Evolutionary conservation across 2,888 invertebrate species (phyloP), one percentile per base, ranked within the genome.

Genomic region (Hyalella azteca): DNA sequence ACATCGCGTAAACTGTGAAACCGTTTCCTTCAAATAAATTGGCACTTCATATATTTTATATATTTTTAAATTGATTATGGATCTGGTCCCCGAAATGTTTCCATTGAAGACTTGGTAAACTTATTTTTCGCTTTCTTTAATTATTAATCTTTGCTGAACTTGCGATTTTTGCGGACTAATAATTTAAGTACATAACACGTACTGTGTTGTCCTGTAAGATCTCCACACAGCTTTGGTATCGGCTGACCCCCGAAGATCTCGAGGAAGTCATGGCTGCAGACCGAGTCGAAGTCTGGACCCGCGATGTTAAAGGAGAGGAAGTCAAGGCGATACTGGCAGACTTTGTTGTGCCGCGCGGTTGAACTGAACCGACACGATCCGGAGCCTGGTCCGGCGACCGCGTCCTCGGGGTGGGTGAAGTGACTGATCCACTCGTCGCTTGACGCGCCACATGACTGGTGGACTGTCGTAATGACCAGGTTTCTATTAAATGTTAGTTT

Each of bases 131-230:
- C n/a, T n/a, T n/a, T n/a, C n/a, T n/a, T n/a, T n/a, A n/a, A n/a
- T n/a, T n/a, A n/a, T n/a, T n/a, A n/a, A n/a, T n/a, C n/a, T n/a
- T n/a, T n/a, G n/a, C n/a, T n/a, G n/a, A n/a, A n/a, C n/a, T n/a
- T n/a, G n/a, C n/a, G n/a, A n/a, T n/a, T n/a, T n/a, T n/a, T n/a
- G n/a, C n/a, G n/a, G n/a, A n/a, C n/a, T n/a, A n/a, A n/a, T n/a
- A n/a, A n/a, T n/a, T n/a, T n/a, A n/a, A n/a, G n/a, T n/a, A n/a
- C n/a, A n/a, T n/a, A n/a, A n/a, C n/a, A n/a, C 78, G 32, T 66
- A 78, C 78, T 78, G 54, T 59, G 78, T 60, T 78, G 78, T 59
- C 78, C 78, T 7, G 78, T 78, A 39, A 59, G 40, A 19, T 78
- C 59, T 13, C 78, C 78, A 22, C 78, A 78, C 29, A 78, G 41